These are phyloP conservation scores for Cataglyphis albicans DNA, from an alignment of 2,888 invertebrate species.

Conservation along the genomic window DNA sequence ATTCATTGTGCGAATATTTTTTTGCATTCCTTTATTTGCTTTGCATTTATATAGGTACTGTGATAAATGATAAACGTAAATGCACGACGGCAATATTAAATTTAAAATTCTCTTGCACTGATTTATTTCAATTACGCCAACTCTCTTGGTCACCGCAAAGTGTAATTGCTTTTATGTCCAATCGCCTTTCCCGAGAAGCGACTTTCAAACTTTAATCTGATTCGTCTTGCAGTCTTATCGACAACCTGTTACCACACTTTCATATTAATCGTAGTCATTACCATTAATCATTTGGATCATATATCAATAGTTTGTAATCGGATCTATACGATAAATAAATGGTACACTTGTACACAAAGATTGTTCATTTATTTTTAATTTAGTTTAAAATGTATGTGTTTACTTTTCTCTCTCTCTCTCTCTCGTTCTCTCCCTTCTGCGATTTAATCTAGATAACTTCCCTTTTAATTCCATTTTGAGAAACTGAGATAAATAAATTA, in stretches of 20 bases:
- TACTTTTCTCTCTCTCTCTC: neutral
- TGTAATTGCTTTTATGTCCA: conserved; percentile 49
- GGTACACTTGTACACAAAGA: neutral
- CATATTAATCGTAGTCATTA: conserved; percentile 29
- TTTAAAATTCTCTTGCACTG: conserved; percentile 37
- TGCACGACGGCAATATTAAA: conserved; percentile 31
- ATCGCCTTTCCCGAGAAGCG: conserved; percentile 35
- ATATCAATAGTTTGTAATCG: conserved; percentile 28
- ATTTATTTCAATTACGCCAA: conserved; percentile 54
- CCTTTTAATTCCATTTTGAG: neutral
- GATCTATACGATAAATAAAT: neutral
- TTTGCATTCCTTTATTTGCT: neutral
- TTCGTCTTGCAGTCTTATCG: conserved; percentile 39
- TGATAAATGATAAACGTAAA: conserved; percentile 12
- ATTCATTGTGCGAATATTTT: neutral
- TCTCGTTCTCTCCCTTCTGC: neutral
- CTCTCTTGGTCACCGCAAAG: conserved; percentile 37
- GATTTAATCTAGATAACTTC: neutral
- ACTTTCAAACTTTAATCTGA: conserved; percentile 55
- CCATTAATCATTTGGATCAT: conserved; percentile 30
- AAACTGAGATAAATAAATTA: conserved; percentile 43
- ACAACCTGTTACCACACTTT: conserved; percentile 38
- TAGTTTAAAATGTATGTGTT: neutral
- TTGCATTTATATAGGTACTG: neutral
- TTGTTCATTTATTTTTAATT: neutral